Percentiles rank a stretch among this genome's conserved stretches.
phyloP scores from a whole-genome alignment of 2,113 vertebrate genomes.

The Brachyistius frenatus region DNA sequence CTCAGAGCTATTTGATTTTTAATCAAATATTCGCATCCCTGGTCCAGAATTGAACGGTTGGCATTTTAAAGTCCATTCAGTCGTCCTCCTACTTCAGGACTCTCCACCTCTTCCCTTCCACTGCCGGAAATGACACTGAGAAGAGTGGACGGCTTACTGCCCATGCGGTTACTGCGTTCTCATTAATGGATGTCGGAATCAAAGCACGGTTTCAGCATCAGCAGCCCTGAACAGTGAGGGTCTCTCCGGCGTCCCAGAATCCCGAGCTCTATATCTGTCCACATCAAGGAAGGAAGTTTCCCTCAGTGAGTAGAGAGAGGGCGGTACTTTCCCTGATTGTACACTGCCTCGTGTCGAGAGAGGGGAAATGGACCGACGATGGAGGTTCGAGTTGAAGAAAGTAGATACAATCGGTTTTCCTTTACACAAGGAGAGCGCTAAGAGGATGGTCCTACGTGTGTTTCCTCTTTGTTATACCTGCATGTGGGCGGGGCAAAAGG shows the following conservation, averaged over 20 bases:
- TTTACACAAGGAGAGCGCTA: not conserved
- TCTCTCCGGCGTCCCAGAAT: constrained; percentile 23
- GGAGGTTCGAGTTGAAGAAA: not conserved
- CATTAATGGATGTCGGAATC: constrained; percentile 51
- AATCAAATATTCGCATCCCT: not conserved
- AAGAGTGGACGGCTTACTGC: constrained; percentile 38
- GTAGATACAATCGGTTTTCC: not conserved
- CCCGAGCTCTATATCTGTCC: constrained; percentile 48
- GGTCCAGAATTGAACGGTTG: not conserved
- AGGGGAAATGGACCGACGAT: not conserved
- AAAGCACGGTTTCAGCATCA: constrained; percentile 26
- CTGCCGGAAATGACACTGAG: constrained; percentile 3
- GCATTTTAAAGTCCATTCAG: not conserved
- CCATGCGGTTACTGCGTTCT: constrained; percentile 41
- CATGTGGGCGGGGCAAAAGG: not conserved
- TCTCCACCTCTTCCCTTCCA: not conserved
- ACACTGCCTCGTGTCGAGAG: constrained; percentile 1
- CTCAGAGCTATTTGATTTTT: too few species aligned
- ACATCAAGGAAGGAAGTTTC: constrained; percentile 35
- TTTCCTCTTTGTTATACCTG: not conserved
- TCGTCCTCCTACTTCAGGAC: not conserved
- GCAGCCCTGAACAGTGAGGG: constrained; percentile 22
- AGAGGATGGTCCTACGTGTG: not conserved
- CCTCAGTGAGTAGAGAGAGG: constrained; percentile 21
- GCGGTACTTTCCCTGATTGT: constrained; percentile 15